Evolutionary conservation across 2,888 invertebrate species (phyloP), one percentile per base, ranked within the genome.

Genomic region (Scaptomyza flava): DNA sequence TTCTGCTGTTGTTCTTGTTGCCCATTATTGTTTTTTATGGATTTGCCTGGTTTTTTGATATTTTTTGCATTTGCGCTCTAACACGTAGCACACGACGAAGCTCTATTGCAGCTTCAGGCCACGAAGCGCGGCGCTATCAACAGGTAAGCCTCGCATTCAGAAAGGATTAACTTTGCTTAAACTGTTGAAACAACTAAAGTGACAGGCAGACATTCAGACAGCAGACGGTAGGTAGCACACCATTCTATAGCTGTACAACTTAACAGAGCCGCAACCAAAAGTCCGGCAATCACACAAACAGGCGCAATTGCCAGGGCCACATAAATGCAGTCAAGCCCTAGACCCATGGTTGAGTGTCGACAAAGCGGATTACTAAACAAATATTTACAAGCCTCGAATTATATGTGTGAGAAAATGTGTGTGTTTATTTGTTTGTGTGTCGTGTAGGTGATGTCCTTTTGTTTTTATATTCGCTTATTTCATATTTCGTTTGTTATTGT

Each of bases 131-230:
- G 34, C 68, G 64, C 79, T 75, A 66, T 81, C 81, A 86, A 81
- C 87, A 86, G 87, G 85, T 87, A 86, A 86, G 84, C 81, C 71
- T 68, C 64, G 72, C 68, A 75, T 85, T 81, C 75, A 73, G 76
- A 75, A 70, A 71, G 79, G 83, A 87, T 87, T 84, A 85, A 80
- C 72, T 78, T 74, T 81, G 79, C 87, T 87, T 79, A 77, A 78
- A 79, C 69, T 74, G 82, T 73, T 74, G 62, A 52, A 78, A 78
- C 79, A 79, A 70, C 78, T 57, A 67, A 59, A 76, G 67, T 69
- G 68, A 59, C 70, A 68, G 56, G 20, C 50, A 43, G 65, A 59
- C 70, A 68, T 54, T 14, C 50, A 43, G 65, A 57, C 41, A 17
- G 6, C 59, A 34, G 59, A 64, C 27, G 52, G 38, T 51, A 50